phyloP scores from a whole-genome alignment of 2,113 vertebrate species.

The Neodon shergylaensis region DNA sequence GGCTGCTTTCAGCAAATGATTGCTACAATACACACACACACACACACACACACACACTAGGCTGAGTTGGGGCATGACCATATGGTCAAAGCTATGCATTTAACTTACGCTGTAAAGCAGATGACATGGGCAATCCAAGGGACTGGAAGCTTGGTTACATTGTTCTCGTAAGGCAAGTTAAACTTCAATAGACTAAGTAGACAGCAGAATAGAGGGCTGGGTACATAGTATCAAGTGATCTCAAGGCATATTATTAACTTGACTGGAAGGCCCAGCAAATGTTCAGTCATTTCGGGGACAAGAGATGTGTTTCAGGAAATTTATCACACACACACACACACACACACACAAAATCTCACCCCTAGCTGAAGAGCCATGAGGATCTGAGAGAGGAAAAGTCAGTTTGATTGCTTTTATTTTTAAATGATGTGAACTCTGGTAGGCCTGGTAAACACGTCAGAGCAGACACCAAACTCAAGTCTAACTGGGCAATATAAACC shows the following conservation, averaged over 20 bases:
- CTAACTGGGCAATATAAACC: background rate
- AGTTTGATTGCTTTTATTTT: background rate
- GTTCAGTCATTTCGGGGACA: background rate
- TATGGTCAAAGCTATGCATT: background rate
- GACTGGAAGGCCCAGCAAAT: background rate
- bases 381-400: background rate
- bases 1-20: background rate
- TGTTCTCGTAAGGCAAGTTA: background rate
- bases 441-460: background rate
- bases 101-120: background rate
- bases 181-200: background rate
- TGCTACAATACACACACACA: background rate
- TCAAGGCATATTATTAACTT: background rate
- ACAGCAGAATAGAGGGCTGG: background rate
- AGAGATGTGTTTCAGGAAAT: background rate
- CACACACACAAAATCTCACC: background rate
- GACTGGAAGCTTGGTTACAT: background rate
- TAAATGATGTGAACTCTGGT: background rate
- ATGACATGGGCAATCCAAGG: background rate
- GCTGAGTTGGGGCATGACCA: background rate
- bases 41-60: background rate
- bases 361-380: background rate
- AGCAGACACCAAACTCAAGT: background rate
- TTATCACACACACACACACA: too few species aligned
- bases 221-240: background rate